Conservation (phyloP, 2,888 invertebrate species). For the Tribolium freemani region DNA sequence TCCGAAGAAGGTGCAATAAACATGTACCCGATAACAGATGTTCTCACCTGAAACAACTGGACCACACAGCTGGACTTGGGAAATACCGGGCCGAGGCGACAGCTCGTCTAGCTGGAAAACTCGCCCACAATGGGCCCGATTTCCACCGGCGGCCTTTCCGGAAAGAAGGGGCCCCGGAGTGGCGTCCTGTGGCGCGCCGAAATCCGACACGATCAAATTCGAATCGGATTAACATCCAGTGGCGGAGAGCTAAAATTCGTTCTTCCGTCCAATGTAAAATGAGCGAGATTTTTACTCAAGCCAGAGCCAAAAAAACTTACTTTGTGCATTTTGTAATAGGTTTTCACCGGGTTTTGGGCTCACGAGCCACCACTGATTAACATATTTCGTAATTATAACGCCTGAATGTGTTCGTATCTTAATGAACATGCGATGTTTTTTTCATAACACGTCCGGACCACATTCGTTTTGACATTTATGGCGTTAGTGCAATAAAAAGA, state of each 20-base stretch:
- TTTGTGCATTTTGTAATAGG: too few relatives aligned
- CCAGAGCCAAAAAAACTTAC: too few relatives aligned
- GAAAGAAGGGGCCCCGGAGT: not conserved
- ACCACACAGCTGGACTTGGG: conserved; percentile 32
- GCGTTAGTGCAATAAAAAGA: conserved; percentile 11
- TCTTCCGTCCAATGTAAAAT: too few relatives aligned
- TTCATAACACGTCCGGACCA: conserved; percentile 5
- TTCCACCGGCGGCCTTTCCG: not conserved
- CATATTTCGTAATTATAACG: conserved; percentile 12
- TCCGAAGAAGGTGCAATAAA: conserved; percentile 36
- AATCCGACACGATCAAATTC: not conserved
- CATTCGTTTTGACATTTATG: conserved; percentile 17
- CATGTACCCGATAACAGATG: conserved; percentile 39
- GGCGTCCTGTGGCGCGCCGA: not conserved
- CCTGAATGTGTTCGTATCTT: conserved; percentile 6
- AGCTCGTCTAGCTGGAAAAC: conserved; percentile 13
- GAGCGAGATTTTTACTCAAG: too few relatives aligned
- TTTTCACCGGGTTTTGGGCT: too few relatives aligned
- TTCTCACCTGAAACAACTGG: conserved; percentile 39
- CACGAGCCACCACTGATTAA: too few relatives aligned
- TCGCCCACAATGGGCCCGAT: not conserved
- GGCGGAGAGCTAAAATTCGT: too few relatives aligned
- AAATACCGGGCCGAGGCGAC: conserved; percentile 20
- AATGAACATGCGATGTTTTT: conserved; percentile 19
- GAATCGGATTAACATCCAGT: not conserved